Evolutionary conservation across 2,797 vertebrate species (phyloP), one percentile per base, ranked within the genome.

Genomic region (Columba guinea): DNA sequence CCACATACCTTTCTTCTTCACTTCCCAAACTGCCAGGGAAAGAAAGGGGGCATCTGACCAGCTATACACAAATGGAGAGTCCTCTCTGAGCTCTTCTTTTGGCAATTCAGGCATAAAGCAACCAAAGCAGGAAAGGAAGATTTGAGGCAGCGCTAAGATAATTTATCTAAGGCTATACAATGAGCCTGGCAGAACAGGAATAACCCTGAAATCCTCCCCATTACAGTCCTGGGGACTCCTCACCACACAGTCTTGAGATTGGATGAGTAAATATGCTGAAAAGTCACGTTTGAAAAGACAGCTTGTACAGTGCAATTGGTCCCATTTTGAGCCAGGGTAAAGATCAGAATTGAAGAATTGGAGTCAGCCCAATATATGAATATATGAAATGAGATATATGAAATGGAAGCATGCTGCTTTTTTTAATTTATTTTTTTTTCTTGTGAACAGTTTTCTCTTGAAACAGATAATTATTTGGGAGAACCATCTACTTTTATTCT

Each of bases 401-500:
- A 84, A 94, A 71, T 39, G 6, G 23, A 85, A 91, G 32, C 13
- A 16, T 46, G 24, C 1, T 44, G 7, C 13, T 44, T 44, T 46
- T 46, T 46, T 20, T 5, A 35, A 35, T 35, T 35, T 35, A 35
- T 48, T 63, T 52, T 55, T 55, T 92, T 62, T 39, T 13, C 39
- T 39, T 9, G 7, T 73, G 39, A 90, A 73, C 58, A 73, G 32
- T 76, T 80, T 95, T 91, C 26, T 89, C 28, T 78, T 63, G 56
- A 86, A 93, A 46, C 5, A 79, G 20, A 46, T 37, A 73, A 92
- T 89, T 94, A 89, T 68, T 94, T 86, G 49, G 51, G 63, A 94
- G 75, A 92, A 59, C 23, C 28, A 78, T 62, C 55, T 83, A 59
- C 19, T 79, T 68, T 46, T 80, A 56, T 79, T 92, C 60, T 87